These are phyloP conservation scores for Cryptoprocta ferox DNA, from an alignment of 2,797 vertebrate genomes.

Conservation along the genomic window DNA sequence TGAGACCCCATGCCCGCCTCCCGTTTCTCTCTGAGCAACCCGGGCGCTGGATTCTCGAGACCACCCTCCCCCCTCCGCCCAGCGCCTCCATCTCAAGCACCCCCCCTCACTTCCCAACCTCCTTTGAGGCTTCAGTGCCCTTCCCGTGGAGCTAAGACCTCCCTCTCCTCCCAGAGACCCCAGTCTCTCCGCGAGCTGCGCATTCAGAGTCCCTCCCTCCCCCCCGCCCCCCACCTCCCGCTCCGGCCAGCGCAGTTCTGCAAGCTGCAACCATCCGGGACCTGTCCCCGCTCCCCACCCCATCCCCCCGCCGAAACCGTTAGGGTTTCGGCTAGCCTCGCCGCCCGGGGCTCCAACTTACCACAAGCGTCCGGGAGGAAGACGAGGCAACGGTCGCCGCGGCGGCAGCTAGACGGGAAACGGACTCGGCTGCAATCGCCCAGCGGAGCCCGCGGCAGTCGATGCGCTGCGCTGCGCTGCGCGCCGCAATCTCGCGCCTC, in stretches of 20 bases:
- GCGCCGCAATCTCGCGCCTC: slow-evolving; percentile 72
- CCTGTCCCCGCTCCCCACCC: slow-evolving; percentile 15
- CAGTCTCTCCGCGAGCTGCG: neutral
- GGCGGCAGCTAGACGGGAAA: slow-evolving; percentile 70
- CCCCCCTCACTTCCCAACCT: neutral
- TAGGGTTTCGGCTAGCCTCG: slow-evolving; percentile 16
- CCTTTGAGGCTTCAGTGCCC: neutral
- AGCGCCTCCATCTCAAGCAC: neutral
- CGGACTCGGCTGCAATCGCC: slow-evolving; percentile 77
- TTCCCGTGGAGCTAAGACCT: neutral
- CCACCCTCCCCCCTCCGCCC: neutral
- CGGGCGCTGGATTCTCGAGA: neutral
- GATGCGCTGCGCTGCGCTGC: slow-evolving; percentile 69
- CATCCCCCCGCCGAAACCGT: neutral
- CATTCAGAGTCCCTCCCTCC: neutral
- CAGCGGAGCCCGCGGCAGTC: slow-evolving; percentile 77
- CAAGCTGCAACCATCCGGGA: slow-evolving; percentile 64
- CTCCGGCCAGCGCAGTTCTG: slow-evolving; percentile 51
- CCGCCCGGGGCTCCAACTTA: slow-evolving; percentile 68
- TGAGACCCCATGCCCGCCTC: slow-evolving; percentile 36
- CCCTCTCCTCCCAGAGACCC: slow-evolving; percentile 38
- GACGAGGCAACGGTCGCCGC: slow-evolving; percentile 69
- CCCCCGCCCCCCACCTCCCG: neutral
- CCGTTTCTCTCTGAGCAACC: neutral
- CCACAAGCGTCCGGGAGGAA: slow-evolving; percentile 75